Conservation (phyloP, 2,797 vertebrate species). For the Microctenopoma steveboyesi region DNA sequence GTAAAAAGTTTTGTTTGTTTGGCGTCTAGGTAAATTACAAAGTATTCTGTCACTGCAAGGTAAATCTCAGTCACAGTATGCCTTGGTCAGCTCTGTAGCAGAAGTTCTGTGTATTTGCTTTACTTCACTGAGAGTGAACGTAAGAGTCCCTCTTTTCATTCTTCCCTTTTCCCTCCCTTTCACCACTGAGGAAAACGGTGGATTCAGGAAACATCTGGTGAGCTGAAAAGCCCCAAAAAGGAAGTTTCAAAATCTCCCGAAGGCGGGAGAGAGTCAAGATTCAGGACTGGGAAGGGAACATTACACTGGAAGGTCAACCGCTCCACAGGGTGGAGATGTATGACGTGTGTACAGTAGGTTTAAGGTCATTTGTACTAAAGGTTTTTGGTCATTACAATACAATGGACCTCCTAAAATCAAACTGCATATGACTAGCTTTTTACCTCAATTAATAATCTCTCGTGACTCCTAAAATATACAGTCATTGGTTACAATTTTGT, state of each 20-base stretch:
- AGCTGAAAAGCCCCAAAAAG: constrained; percentile 86
- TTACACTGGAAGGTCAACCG: constrained; percentile 63
- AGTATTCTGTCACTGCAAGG: constrained; percentile 36
- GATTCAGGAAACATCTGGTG: constrained; percentile 95
- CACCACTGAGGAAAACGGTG: constrained; percentile 69
- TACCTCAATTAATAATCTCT: too few relatives aligned
- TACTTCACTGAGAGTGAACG: constrained; percentile 51
- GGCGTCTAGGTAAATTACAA: constrained; percentile 20
- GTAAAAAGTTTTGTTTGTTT: constrained; percentile 1
- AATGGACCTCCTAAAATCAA: too few relatives aligned
- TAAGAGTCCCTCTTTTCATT: constrained; percentile 41
- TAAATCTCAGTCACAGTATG: constrained; percentile 16
- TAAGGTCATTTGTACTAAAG: constrained; percentile 27
- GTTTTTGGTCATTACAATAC: not conserved
- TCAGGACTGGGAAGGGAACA: constrained; percentile 51
- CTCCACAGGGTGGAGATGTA: constrained; percentile 50
- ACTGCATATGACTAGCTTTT: too few relatives aligned
- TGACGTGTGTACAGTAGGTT: constrained; percentile 22
- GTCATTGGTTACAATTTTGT: not conserved
- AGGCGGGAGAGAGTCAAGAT: constrained; percentile 79
- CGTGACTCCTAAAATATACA: too few relatives aligned
- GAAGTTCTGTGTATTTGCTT: constrained; percentile 32
- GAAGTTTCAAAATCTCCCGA: constrained; percentile 91
- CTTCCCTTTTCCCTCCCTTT: constrained; percentile 53
- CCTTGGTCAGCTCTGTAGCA: constrained; percentile 25